Evolutionary conservation across 1,140 invertebrate genomes (phyloP), one percentile per base, ranked within the genome.

Genomic region (Gryllus bimaculatus): DNA sequence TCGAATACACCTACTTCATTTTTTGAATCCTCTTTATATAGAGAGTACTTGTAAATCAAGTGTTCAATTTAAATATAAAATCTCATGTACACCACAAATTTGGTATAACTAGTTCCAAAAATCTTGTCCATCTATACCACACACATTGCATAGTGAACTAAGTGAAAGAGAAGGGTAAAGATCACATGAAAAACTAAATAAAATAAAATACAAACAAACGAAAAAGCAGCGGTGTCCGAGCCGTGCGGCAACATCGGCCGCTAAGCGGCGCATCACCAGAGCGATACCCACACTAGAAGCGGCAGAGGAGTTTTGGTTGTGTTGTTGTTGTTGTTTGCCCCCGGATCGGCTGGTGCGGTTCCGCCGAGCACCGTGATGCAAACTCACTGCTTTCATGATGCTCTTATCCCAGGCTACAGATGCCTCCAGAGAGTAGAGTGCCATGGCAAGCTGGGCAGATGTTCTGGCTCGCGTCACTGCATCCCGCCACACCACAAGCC

Each of bases 371-470:
- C 54, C 54, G 54, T 66, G 54, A 66, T 66, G 54, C 76, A 74
- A 85, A 89, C 94, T 92, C 90, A 97, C 95, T 88, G 96, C 96
- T 91, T 98, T 98, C 97, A 99, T 98, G 83, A 98, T 97, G 87
- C 95, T 97, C 87, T 98, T 98, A 87, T 99, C 97, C 97, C 97
- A 98, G 47, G 96, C 96, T 82, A 98, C 96, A 83, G 93, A 95
- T 21, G 92, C 92, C 84, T 98, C 96, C 47, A 99, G 89, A 81
- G 95, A 93, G 82, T 95, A 94, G 73, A 97, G 88, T 82, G 94
- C 92, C 92, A 98, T 93, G 8, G 95, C 94, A 12, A 98, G 87
- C 84, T 98, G 96, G 0, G 96, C 93, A 0, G 96, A 93, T 8
- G 95, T 96, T 82, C 91, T 91, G 26, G 94, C 93, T 47, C 92